Percentiles rank a stretch among this genome's conserved stretches.
phyloP scores from a whole-genome alignment of 1,140 invertebrate genomes.

The Drosophila ambigua region DNA sequence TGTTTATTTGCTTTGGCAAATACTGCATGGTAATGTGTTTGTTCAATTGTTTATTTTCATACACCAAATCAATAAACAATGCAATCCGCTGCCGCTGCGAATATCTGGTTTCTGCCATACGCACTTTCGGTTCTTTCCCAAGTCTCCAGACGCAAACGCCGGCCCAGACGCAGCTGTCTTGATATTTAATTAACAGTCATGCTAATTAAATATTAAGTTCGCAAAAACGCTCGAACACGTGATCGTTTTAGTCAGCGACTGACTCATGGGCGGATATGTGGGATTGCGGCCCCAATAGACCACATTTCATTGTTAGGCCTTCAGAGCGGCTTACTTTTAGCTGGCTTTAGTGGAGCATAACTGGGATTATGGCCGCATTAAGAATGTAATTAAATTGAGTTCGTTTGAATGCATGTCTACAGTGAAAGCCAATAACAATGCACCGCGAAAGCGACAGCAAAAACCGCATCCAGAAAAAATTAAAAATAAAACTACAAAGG shows the following conservation, averaged over 20 bases:
- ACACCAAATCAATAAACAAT: not conserved
- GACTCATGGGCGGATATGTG: not conserved
- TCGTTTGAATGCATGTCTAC: slow-evolving; percentile 53
- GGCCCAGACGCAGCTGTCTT: slow-evolving; percentile 30
- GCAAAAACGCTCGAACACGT: slow-evolving; percentile 27
- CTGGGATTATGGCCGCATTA: slow-evolving; percentile 64
- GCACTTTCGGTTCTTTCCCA: slow-evolving; percentile 10
- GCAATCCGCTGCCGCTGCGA: not conserved
- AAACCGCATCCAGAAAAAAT: slow-evolving; percentile 22
- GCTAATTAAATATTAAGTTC: slow-evolving; percentile 26
- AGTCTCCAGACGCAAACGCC: slow-evolving; percentile 13
- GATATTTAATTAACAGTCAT: slow-evolving; percentile 28
- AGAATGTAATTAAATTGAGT: slow-evolving; percentile 76
- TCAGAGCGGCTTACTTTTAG: slow-evolving; percentile 45
- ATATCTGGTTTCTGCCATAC: not conserved
- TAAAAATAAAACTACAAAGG: slow-evolving; percentile 56
- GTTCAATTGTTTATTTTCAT: slow-evolving; percentile 12
- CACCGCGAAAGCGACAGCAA: slow-evolving; percentile 11
- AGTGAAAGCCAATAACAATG: slow-evolving; percentile 48
- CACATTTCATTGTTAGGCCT: slow-evolving; percentile 37
- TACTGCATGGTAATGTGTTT: slow-evolving; percentile 30
- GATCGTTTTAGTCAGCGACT: slow-evolving; percentile 16
- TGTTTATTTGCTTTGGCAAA: slow-evolving; percentile 17
- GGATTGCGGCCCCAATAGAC: slow-evolving; percentile 22
- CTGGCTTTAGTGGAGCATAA: slow-evolving; percentile 38